These are phyloP conservation scores for Sphyrna mokarran DNA, from an alignment of 2,113 vertebrate species.

Conservation along the genomic window DNA sequence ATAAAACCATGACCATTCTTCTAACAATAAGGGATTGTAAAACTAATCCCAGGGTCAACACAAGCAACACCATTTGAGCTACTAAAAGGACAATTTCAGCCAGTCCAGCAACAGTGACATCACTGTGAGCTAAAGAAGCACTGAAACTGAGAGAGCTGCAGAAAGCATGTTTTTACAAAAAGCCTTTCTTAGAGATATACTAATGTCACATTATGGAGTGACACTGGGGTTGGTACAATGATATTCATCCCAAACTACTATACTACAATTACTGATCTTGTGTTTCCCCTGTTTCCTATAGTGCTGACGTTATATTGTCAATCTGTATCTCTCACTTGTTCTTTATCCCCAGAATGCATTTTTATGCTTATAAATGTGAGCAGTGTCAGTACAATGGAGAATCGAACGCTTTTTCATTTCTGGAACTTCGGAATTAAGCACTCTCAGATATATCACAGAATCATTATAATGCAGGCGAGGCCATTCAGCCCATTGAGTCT, in stretches of 20 bases:
- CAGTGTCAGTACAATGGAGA: background rate
- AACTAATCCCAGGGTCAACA: too few relatives aligned
- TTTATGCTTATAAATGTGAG: background rate
- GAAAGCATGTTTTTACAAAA: too few relatives aligned
- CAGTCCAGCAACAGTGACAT: too few relatives aligned
- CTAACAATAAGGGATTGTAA: too few relatives aligned
- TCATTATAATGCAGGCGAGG: too few relatives aligned
- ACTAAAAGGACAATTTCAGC: too few relatives aligned
- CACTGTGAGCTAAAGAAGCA: too few relatives aligned
- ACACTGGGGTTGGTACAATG: background rate
- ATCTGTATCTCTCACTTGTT: background rate
- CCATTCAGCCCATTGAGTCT: background rate
- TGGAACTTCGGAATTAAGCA: background rate
- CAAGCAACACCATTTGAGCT: too few relatives aligned
- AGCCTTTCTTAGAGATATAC: too few relatives aligned
- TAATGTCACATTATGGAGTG: too few relatives aligned
- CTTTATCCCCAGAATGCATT: background rate
- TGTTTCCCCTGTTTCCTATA: background rate
- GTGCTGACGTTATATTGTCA: background rate
- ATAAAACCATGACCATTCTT: too few relatives aligned
- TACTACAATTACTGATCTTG: background rate
- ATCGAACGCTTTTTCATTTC: background rate
- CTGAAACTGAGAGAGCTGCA: too few relatives aligned
- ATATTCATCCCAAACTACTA: background rate
- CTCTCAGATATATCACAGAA: background rate